These are phyloP conservation scores for Dendrophyllia cribrosa DNA, from an alignment of 64 coral and sea anemone species.

Conservation along the genomic window DNA sequence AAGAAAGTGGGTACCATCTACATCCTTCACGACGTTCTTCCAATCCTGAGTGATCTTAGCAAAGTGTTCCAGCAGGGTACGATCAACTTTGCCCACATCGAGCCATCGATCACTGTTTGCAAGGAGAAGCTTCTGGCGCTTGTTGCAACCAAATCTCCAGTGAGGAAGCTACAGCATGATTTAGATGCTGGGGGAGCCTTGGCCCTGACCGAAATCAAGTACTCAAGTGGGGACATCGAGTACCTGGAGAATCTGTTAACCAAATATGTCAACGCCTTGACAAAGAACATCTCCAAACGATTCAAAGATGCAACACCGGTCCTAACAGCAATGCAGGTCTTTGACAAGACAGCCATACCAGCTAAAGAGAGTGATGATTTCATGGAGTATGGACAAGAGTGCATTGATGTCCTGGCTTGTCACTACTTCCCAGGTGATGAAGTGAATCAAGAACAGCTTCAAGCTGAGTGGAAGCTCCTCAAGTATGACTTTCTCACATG, in stretches of 20 bases:
- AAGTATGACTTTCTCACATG: constrained; percentile 21
- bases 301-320: constrained; percentile 12
- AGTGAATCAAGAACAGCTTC: constrained; percentile 3
- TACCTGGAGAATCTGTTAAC: constrained; percentile 8
- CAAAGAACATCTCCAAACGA: constrained; percentile 6
- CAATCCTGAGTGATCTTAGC: no score
- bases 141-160: neutral
- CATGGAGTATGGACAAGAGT: constrained; percentile 13
- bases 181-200: constrained; percentile 23
- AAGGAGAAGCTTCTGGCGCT: constrained; percentile 17
- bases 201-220: neutral
- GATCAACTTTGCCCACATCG: no score
- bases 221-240: neutral
- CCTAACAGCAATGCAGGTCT: constrained; percentile 20
- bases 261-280: neutral
- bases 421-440: constrained; percentile 29
- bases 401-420: constrained; percentile 4
- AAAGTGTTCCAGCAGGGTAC: no score
- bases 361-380: constrained; percentile 12
- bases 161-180: constrained; percentile 24
- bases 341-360: constrained; percentile 29
- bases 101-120: constrained; percentile 11
- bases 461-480: neutral
- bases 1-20: no score
- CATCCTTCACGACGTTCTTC: no score